phyloP scores from a whole-genome alignment of 2,113 vertebrate genomes.

The Catharus bicknelli region DNA sequence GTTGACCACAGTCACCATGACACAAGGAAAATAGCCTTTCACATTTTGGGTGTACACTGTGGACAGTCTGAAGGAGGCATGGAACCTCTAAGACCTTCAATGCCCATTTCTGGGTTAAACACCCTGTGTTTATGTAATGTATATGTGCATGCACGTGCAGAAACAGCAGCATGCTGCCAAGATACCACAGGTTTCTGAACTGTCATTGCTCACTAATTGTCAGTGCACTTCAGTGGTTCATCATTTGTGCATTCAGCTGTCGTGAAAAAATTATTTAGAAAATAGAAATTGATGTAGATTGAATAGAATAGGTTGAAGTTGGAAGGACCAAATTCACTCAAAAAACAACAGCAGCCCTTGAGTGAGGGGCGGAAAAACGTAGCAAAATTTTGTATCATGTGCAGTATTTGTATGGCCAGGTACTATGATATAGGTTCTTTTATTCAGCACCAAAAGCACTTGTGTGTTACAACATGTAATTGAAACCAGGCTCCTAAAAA shows the following conservation, averaged over 20 bases:
- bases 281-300: too few relatives aligned
- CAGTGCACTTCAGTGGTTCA: not conserved
- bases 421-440: not conserved
- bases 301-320: not conserved
- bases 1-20: not conserved
- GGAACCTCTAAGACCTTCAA: not conserved
- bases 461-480: not conserved
- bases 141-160: rapidly evolving
- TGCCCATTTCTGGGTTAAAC: not conserved
- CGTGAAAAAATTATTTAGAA: not conserved
- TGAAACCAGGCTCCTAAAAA: not conserved
- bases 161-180: not conserved
- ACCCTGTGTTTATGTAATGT: not conserved
- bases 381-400: not conserved
- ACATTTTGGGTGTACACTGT: not conserved
- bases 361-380: too few relatives aligned
- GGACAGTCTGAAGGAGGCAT: not conserved
- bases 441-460: not conserved
- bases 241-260: not conserved
- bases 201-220: not conserved
- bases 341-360: not conserved
- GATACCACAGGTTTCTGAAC: not conserved
- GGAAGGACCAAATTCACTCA: not conserved
- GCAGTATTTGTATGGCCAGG: not conserved
- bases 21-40: not conserved